Conservation (phyloP, 2,113 vertebrate genomes). For the Sylvia atricapilla region DNA sequence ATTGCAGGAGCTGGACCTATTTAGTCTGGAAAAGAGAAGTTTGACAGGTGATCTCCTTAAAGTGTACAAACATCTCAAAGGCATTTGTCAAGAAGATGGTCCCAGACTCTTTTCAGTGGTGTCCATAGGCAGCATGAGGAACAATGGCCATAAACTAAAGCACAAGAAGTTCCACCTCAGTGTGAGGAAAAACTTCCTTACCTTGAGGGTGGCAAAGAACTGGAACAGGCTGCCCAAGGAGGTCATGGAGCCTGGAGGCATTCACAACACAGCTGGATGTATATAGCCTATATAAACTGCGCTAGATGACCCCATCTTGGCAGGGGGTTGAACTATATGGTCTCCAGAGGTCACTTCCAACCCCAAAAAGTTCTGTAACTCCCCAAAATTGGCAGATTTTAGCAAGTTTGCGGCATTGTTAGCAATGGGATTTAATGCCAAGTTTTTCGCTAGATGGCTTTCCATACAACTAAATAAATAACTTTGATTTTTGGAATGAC, state of each 20-base stretch:
- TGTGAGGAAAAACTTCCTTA: not conserved
- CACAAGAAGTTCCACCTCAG: not conserved
- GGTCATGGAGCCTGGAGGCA: too few species aligned
- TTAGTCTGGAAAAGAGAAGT: not conserved
- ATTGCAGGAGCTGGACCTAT: not conserved
- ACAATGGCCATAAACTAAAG: accelerated
- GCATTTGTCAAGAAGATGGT: not conserved
- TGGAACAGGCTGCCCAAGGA: not conserved
- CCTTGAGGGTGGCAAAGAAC: not conserved
- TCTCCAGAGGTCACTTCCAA: not conserved
- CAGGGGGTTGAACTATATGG: accelerated
- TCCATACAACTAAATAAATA: not conserved
- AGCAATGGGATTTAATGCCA: not conserved
- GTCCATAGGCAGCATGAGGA: not conserved
- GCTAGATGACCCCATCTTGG: not conserved
- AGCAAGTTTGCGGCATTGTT: not conserved
- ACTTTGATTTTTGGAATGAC: not conserved
- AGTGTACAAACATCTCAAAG: not conserved
- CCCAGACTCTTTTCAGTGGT: not conserved
- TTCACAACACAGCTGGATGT: not conserved
- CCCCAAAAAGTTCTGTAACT: not conserved
- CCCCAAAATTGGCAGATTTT: not conserved
- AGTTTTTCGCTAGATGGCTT: not conserved
- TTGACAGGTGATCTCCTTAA: not conserved
- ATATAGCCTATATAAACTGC: not conserved